Base-by-base conservation (phyloP, 2,797 vertebrate species). In the Paedocypris micromegethes region DNA sequence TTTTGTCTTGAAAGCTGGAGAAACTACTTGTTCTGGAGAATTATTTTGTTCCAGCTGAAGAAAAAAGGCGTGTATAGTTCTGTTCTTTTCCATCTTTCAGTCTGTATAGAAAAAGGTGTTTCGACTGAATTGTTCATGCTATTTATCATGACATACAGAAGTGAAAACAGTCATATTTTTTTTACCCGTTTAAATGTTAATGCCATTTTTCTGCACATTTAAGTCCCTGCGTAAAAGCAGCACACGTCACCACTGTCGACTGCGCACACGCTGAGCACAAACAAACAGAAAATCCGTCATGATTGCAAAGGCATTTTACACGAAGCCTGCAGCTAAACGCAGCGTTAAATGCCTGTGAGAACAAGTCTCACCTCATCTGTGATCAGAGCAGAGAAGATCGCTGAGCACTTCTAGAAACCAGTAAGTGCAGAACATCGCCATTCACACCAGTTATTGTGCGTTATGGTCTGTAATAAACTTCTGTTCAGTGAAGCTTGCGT, bases 291-390 rank as follows among this genome's bases (percentile, higher is more conserved):
- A 55, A 45, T 61, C 45, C 1, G 6, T 6, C 42, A 43, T 62
- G 39, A 62, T 48, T 62, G 59, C 46, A 50, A 43, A 55, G 58
- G 51, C 44, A 48, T 54, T 70, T 66, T 55, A 54, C 57, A 61
- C 49, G 54, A 42, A 5, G 44, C 44, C 50, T 8, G 5, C 6
- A 55, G 2, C 44, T 43, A 7, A 37, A 52, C 3, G 37, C 9
- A 52, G 8, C 39, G 57, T 60, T 59, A 23, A 23, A 23, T 46
- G 6, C 37, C 49, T 39, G 4, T 37, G 43, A 44, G 37, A 59
- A 62, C 40, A 55, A 0, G 58, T 47, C 59, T 68, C 49, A 47
- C 49, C 57, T 68, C 0, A 37, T 53, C 62, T 60, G 38, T 48
- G 44, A 69, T 39, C 45, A 47, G 43, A 68, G 44, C 48, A 58